Conservation (phyloP, 1,140 invertebrate genomes). For the Scaptomyza montana region DNA sequence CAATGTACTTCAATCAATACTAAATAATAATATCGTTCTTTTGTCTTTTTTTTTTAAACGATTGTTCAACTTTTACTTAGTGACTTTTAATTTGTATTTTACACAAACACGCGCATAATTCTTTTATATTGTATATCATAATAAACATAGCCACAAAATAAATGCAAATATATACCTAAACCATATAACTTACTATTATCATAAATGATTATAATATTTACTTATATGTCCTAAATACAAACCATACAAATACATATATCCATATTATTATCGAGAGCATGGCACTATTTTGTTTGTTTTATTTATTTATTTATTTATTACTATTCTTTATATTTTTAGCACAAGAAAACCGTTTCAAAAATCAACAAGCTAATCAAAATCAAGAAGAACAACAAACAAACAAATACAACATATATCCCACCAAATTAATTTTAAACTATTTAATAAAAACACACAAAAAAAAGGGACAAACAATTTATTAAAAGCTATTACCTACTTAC, state of each 20-base stretch:
- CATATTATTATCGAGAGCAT: constrained; percentile 53
- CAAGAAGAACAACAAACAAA: constrained; percentile 40
- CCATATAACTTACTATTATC: constrained; percentile 66
- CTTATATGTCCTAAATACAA: constrained; percentile 65
- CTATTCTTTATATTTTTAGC: constrained; percentile 11
- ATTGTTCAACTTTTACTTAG: constrained; percentile 47
- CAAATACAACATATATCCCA: constrained; percentile 80
- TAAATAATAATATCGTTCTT: constrained; percentile 32
- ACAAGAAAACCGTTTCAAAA: not conserved
- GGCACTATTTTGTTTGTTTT: constrained; percentile 25
- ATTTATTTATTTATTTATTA: constrained; percentile 10
- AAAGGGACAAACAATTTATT: constrained; percentile 27
- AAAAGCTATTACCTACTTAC: constrained; percentile 3
- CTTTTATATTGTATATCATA: constrained; percentile 55
- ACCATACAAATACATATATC: constrained; percentile 61
- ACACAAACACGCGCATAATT: constrained; percentile 8
- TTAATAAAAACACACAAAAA: constrained; percentile 10
- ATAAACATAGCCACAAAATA: constrained; percentile 43
- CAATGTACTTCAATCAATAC: constrained; percentile 46
- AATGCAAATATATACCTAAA: constrained; percentile 6
- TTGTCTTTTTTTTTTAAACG: constrained; percentile 41
- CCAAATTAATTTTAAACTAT: constrained; percentile 73
- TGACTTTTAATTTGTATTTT: constrained; percentile 1
- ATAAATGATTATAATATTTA: constrained; percentile 66
- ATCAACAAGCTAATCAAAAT: constrained; percentile 48